phyloP scores from a whole-genome alignment of 2,113 vertebrate genomes.

The Varanus salvator region DNA sequence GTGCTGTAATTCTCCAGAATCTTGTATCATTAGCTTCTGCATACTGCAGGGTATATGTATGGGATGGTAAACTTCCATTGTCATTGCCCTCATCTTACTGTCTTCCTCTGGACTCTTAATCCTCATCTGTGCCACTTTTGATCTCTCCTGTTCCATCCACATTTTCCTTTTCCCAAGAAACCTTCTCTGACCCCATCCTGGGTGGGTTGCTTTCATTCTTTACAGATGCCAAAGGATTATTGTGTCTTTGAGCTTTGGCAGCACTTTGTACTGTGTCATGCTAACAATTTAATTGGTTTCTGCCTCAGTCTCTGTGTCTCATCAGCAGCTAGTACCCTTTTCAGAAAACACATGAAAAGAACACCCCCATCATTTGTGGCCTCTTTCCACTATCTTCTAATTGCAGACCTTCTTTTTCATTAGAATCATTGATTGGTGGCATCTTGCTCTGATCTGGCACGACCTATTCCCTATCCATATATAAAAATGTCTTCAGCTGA shows the following conservation, averaged over 20 bases:
- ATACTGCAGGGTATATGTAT: not conserved
- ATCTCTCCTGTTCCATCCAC: not conserved
- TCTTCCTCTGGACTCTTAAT: not conserved
- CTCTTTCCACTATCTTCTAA: not conserved
- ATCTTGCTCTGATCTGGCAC: not conserved
- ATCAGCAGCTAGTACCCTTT: constrained; percentile 10
- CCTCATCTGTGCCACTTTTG: not conserved
- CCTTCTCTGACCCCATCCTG: not conserved
- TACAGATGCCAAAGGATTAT: constrained; percentile 17
- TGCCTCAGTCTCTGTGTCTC: constrained; percentile 14
- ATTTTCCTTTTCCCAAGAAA: not conserved
- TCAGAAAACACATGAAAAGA: not conserved
- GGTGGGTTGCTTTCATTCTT: constrained; percentile 20
- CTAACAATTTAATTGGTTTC: constrained; percentile 16
- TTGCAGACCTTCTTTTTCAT: not conserved
- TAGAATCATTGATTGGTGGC: not conserved
- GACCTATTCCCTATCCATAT: not conserved
- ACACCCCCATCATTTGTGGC: not conserved
- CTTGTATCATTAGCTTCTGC: not conserved
- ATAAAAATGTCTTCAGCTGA: not conserved
- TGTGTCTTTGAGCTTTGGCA: constrained; percentile 19
- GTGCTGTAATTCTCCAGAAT: no score
- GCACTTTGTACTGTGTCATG: constrained; percentile 7
- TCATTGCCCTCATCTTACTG: not conserved
- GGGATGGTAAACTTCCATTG: not conserved